Evolutionary conservation across 2,113 vertebrate species (phyloP).

Genomic region (Oryzias celebensis): DNA sequence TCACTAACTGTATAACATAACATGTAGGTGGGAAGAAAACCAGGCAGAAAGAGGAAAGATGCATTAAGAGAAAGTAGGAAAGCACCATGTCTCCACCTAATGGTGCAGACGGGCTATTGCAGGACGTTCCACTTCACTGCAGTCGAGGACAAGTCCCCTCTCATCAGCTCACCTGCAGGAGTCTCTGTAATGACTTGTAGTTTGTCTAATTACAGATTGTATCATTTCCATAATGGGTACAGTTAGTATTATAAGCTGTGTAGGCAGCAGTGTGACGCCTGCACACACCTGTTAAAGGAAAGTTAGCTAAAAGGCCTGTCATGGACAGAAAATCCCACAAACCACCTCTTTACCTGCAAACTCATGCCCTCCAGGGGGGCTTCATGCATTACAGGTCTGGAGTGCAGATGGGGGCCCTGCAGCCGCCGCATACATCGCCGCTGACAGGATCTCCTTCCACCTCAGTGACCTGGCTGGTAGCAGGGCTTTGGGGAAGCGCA

Average conservation of each 20-base stretch:
- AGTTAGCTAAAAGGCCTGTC: constrained; percentile 2
- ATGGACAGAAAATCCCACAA: constrained; percentile 1
- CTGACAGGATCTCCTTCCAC: constrained; percentile 55
- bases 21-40: constrained; percentile 31
- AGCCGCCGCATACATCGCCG: constrained; percentile 39
- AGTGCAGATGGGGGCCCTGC: constrained; percentile 21
- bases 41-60: constrained; percentile 1
- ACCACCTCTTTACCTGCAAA: constrained; percentile 16
- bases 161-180: constrained; percentile 68
- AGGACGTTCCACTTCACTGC: constrained; percentile 35
- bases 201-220: constrained; percentile 65
- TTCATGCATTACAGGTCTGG: constrained; percentile 24
- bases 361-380: constrained; percentile 30
- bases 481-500: constrained; percentile 16
- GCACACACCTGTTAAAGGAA: constrained; percentile 12
- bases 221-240: constrained; percentile 66
- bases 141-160: constrained; percentile 52
- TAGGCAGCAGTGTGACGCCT: constrained; percentile 41
- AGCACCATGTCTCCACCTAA: constrained; percentile 69
- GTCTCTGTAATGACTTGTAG: constrained; percentile 59
- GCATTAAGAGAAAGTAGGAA: constrained; percentile 1
- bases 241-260: constrained; percentile 62
- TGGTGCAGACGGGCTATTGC: constrained; percentile 33
- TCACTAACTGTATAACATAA: constrained; percentile 27
- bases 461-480: constrained; percentile 45